Base-by-base conservation (phyloP, 2,888 invertebrate genomes). In the Eupithecia exiguata region DNA sequence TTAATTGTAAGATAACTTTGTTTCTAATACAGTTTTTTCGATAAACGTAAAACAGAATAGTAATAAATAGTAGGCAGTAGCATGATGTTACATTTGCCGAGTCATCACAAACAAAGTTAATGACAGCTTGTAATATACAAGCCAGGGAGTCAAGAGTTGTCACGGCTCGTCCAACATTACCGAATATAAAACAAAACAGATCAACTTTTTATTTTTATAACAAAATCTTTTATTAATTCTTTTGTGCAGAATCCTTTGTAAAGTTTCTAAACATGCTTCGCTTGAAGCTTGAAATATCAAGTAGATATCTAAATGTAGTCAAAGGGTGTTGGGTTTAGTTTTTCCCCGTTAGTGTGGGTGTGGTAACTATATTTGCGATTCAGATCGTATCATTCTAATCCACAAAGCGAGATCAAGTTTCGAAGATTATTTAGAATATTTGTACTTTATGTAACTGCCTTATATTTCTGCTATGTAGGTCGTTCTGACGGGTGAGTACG, bases 281-380 rank as follows among this genome's bases (percentile, higher is more conserved):
- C n/a, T 65, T 65, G n/a, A 36, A 12, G 71, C 18, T 38, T 40
- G 66, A 40, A 21, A 66, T 66, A 43, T 43, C 61, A 77, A 76
- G 76, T 75, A 77, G n/a, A n/a, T n/a, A n/a, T n/a, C n/a, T n/a
- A 76, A 76, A 77, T 69, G 75, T 76, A 76, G 78, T 78, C 78
- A 65, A 69, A 77, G 72, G 71, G 72, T 76, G 78, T 79, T 74
- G 67, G 72, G 65, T 68, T 76, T 73, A 78, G 75, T 78, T 78
- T 79, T 77, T 77, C 74, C 77, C 76, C 76, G 75, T 78, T 77
- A 78, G 77, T 78, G 72, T 75, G 70, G 74, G 62, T 71, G 66
- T 66, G 77, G 75, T 78, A 5, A 21, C 21, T 5, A 53, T 80
- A 77, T 62, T 65, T 38, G 21, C 76, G 78, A 83, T 81, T 82